Percentiles rank a stretch among this genome's conserved stretches.
phyloP scores from a whole-genome alignment of 30 jellyfish, hydroid and myxozoan genomes.

The Nemopilema nomurai region DNA sequence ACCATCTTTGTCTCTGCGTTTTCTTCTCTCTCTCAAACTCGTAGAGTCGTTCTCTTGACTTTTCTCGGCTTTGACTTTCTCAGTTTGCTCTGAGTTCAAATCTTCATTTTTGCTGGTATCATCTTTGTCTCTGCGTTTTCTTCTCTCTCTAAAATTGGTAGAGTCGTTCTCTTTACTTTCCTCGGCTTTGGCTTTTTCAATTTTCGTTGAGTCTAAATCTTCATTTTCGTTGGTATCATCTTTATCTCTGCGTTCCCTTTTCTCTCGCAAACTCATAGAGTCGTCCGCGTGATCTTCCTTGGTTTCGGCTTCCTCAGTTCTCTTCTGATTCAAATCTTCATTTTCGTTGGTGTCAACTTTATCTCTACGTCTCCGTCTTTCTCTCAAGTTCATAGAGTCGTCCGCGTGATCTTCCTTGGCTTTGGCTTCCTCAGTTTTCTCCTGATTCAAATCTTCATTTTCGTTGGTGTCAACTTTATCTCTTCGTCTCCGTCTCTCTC shows the following conservation, averaged over 20 bases:
- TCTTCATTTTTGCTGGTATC: background rate
- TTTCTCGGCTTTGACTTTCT: background rate
- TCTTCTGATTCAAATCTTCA: conserved; percentile 9
- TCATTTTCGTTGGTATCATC: conserved; percentile 23
- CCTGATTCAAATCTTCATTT: too few relatives aligned
- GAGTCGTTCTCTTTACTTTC: conserved; percentile 1
- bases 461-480: too few relatives aligned
- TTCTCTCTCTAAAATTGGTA: background rate
- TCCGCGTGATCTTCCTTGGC: background rate
- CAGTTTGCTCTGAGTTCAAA: background rate
- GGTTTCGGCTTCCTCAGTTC: background rate
- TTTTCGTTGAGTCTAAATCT: background rate
- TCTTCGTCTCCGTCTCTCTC: too few relatives aligned
- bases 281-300: background rate
- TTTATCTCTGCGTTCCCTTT: conserved; percentile 5
- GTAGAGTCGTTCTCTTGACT: background rate
- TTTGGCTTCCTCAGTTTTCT: too few relatives aligned
- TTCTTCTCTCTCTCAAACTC: conserved; percentile 11
- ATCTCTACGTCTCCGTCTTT: conserved; percentile 15
- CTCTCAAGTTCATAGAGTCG: background rate
- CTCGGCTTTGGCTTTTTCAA: background rate
- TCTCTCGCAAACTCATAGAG: background rate
- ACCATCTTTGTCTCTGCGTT: background rate
- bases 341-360: conserved; percentile 16
- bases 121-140: background rate